phyloP scores from a whole-genome alignment of 2,113 vertebrate species.

The Rhombomys opimus region DNA sequence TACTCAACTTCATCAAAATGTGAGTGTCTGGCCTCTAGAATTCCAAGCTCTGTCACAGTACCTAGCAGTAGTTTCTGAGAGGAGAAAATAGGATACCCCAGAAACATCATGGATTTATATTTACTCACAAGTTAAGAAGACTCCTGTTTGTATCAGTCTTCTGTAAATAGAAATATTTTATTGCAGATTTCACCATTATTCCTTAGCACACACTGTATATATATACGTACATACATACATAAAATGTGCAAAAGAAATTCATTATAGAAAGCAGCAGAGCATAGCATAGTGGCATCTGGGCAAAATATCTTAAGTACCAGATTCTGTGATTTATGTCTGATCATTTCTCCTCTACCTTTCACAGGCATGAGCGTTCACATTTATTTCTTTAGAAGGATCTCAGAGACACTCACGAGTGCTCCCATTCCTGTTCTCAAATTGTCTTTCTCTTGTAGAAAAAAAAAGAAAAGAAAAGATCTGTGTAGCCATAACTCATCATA shows the following conservation, averaged over 20 bases:
- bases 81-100: slow-evolving; percentile 14
- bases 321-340: neutral
- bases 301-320: neutral
- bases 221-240: neutral
- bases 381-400: neutral
- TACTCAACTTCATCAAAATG: neutral
- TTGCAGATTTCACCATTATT: slow-evolving; percentile 9
- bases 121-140: slow-evolving; percentile 37
- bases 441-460: neutral
- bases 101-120: neutral
- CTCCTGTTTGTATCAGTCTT: slow-evolving; percentile 51
- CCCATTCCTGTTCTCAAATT: neutral
- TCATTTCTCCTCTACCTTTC: neutral
- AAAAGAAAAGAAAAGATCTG: neutral
- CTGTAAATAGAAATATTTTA: slow-evolving; percentile 58
- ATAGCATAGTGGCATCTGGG: neutral
- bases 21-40: neutral
- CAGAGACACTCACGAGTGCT: neutral
- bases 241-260: slow-evolving; percentile 49
- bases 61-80: neutral
- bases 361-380: neutral
- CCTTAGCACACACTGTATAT: neutral
- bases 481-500: neutral
- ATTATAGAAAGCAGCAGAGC: slow-evolving; percentile 19
- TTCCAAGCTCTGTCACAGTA: neutral